Base-by-base conservation (phyloP, 37 sponge, comb jelly and placozoan genomes). In the Lycopodina hypogea region DNA sequence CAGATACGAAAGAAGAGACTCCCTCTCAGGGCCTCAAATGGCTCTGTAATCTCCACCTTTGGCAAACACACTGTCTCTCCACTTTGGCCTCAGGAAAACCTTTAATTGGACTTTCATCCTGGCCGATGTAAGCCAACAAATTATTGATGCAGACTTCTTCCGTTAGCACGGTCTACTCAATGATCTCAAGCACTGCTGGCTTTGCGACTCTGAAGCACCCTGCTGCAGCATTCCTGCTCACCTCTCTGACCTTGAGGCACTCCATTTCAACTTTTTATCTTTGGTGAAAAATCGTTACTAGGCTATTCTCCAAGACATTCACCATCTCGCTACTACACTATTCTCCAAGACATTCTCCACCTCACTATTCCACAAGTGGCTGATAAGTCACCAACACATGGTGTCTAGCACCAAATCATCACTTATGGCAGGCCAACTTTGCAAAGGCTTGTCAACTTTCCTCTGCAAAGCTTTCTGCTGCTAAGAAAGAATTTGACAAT, bases 111-210 rank as follows among this genome's bases (percentile, higher is more conserved):
- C 73, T 3, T 87, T 87, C 55, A 60, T 77, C 26, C 36, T 87
- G 19, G 82, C 88, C 26, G 82, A 81, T 42, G 78, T 81, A 32
- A 32, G 67, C 26, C 22, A 80, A 8, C 69, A 75, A 7, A 86
- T 86, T 64, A 23, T 86, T 38, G 85, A 78, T 28, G 85, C 85
- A 8, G 78, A 84, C 52, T 78, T 84, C 72, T 63, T 84, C 32
- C 64, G 53, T 41, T 62, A 60, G 32, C 42, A 80, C 59, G 40
- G 52, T 28, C 71, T 80, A 21, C 71, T 80, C 38, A 56, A 69
- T 41, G 80, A 69, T 34, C 33, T 65, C 34, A 32, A 65, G 66
- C 66, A 65, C n/a, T n/a, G n/a, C n/a, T n/a, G n/a, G n/a, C n/a
- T n/a, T n/a, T n/a, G n/a, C n/a, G n/a, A n/a, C n/a, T 12, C 48